Evolutionary conservation across 2,113 vertebrate genomes (phyloP).

Genomic region (Megaleporinus macrocephalus): DNA sequence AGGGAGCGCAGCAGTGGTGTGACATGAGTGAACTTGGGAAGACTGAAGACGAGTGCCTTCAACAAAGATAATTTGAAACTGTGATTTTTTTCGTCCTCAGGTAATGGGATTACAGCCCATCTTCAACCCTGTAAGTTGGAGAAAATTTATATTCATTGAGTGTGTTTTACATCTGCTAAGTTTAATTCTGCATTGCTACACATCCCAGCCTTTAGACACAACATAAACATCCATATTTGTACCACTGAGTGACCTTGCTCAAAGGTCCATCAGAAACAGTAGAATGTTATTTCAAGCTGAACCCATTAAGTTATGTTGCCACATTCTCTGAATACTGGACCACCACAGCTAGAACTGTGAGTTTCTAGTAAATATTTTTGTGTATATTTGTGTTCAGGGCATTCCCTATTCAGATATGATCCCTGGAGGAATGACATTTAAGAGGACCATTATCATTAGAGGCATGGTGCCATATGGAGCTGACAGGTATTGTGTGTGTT

Average conservation of each 20-base stretch:
- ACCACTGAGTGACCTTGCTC: not conserved
- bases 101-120: conserved; percentile 74
- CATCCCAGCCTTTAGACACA: not conserved
- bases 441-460: conserved; percentile 81
- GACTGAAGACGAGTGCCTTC: no score
- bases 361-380: no score
- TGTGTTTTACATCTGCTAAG: no score
- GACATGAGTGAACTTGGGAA: no score
- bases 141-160: not conserved
- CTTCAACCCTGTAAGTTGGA: conserved; percentile 82
- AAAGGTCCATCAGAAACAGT: not conserved
- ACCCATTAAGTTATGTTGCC: not conserved
- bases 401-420: conserved; percentile 74
- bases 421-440: conserved; percentile 77
- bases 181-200: no score
- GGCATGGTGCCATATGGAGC: conserved; percentile 75
- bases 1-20: no score
- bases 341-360: no score
- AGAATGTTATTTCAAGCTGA: not conserved
- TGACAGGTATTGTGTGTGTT: conserved; percentile 62
- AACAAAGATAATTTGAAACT: not conserved
- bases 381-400: conserved; percentile 62
- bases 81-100: conserved; percentile 61
- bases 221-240: not conserved
- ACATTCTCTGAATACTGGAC: not conserved